Evolutionary conservation across 30 jellyfish, hydroid and myxozoan species (phyloP).

Genomic region (Chrysaora quinquecirrha): DNA sequence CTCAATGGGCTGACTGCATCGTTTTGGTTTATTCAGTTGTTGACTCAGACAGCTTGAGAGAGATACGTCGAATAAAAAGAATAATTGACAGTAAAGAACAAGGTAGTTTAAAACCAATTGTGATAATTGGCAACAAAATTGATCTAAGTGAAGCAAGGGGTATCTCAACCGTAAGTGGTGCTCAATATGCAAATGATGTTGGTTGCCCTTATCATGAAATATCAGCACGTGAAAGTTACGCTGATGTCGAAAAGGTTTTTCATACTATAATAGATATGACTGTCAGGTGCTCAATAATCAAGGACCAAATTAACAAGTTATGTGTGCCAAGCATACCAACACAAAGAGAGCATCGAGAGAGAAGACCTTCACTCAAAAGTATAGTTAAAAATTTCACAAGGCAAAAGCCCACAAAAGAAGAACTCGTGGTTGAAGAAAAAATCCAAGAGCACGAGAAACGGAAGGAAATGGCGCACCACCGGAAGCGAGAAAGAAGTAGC

Average conservation of each 20-base stretch:
- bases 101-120: constrained; percentile 44
- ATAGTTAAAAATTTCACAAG: constrained; percentile 56
- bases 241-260: constrained; percentile 53
- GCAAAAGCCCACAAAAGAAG: constrained; percentile 60
- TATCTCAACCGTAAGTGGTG: constrained; percentile 33
- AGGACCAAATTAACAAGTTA: constrained; percentile 34
- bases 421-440: constrained; percentile 30
- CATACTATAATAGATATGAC: constrained; percentile 57
- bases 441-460: background rate
- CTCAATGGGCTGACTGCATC: constrained; percentile 74
- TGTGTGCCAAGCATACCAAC: constrained; percentile 27
- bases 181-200: constrained; percentile 61
- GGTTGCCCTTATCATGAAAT: constrained; percentile 76
- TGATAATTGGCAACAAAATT: constrained; percentile 50
- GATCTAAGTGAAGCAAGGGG: constrained; percentile 48
- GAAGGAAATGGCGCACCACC: background rate
- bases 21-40: constrained; percentile 59
- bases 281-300: constrained; percentile 48
- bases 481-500: constrained; percentile 54
- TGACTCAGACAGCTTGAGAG: constrained; percentile 67
- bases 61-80: constrained; percentile 30
- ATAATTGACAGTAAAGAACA: constrained; percentile 28
- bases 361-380: constrained; percentile 56
- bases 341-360: constrained; percentile 45
- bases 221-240: constrained; percentile 67